phyloP scores from a whole-genome alignment of 2,113 vertebrate genomes.

The Rhegmatorhina hoffmannsi region DNA sequence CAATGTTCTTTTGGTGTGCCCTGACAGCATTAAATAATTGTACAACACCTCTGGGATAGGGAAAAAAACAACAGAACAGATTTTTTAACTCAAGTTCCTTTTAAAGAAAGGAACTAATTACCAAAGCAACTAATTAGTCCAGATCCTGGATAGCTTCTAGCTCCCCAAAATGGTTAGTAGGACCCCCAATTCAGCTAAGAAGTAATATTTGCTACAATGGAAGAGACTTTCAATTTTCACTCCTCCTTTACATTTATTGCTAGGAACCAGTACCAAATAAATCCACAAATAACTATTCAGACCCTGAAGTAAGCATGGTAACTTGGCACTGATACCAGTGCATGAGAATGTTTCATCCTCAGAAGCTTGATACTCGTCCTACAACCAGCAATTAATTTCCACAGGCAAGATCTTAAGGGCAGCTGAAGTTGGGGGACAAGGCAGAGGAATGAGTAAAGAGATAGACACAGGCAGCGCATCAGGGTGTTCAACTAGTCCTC shows the following conservation, averaged over 20 bases:
- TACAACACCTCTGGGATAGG: constrained; percentile 85
- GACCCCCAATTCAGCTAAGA: neutral
- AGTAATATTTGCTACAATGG: neutral
- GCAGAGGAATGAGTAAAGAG: neutral
- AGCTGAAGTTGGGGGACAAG: neutral
- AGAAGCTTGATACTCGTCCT: neutral
- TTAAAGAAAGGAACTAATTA: neutral
- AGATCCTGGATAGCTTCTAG: neutral
- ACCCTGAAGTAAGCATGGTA: neutral
- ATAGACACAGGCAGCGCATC: neutral
- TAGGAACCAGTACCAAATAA: neutral
- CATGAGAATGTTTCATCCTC: neutral
- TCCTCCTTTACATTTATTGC: neutral
- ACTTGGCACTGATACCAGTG: neutral
- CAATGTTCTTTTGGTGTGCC: constrained; percentile 86
- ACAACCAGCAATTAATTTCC: neutral
- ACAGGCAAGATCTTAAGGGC: neutral
- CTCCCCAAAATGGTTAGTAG: neutral
- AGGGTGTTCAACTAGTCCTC: neutral
- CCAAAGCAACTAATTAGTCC: neutral
- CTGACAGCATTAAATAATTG: constrained; percentile 94
- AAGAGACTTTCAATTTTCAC: neutral
- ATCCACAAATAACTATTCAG: neutral
- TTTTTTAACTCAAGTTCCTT: neutral
- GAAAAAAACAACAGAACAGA: neutral